Percentiles rank a stretch among this genome's conserved stretches.
phyloP scores from a whole-genome alignment of 2,113 vertebrate species.

The Genyomyrus donnyi region DNA sequence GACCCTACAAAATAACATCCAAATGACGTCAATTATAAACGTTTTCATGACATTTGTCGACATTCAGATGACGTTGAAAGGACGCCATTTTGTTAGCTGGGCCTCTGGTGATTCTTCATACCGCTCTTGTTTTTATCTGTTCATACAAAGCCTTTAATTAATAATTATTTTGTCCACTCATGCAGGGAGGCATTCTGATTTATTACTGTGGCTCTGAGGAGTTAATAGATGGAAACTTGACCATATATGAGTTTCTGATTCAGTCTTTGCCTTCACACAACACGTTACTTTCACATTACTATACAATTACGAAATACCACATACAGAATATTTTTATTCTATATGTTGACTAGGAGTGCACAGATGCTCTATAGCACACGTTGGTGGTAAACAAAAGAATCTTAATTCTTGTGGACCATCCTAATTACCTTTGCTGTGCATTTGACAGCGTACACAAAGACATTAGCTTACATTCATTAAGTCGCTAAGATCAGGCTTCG shows the following conservation, averaged over 20 bases:
- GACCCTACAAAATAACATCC: no score
- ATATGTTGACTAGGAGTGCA: background rate
- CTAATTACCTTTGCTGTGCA: background rate
- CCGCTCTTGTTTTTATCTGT: background rate
- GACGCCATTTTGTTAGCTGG: no score
- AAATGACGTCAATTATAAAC: no score
- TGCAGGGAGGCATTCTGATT: background rate
- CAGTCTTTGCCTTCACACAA: background rate
- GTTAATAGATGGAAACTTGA: background rate
- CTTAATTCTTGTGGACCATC: background rate
- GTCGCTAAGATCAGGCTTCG: background rate
- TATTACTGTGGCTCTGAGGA: background rate
- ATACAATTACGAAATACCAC: background rate
- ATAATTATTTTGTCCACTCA: background rate
- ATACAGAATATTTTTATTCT: background rate
- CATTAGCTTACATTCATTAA: background rate
- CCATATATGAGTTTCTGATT: background rate
- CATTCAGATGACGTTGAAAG: no score
- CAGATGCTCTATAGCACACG: background rate
- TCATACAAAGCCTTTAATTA: background rate
- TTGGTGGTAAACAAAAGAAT: background rate
- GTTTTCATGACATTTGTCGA: no score
- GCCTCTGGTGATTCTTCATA: background rate
- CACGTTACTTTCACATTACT: background rate
- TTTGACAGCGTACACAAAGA: background rate